Percentiles rank a stretch among this genome's conserved stretches.
phyloP scores from a whole-genome alignment of 2,888 invertebrate species.

The Candidula unifasciata region DNA sequence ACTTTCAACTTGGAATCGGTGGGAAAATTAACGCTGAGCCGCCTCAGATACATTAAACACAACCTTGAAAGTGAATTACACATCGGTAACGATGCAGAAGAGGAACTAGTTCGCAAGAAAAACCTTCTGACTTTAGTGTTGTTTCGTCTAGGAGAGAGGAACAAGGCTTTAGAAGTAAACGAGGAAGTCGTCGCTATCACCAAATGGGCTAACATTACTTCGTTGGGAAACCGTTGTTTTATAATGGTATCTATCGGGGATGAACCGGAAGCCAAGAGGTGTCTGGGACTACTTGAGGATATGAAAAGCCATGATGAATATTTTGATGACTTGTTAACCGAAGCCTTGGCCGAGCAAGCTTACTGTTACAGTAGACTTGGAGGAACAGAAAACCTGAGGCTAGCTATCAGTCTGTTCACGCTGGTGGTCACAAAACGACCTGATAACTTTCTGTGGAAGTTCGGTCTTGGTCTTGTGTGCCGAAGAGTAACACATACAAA shows the following conservation, averaged over 20 bases:
- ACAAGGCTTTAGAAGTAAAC: background rate
- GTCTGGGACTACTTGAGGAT: background rate
- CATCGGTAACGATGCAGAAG: background rate
- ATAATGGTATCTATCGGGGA: constrained; percentile 3
- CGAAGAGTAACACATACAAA: constrained; percentile 25
- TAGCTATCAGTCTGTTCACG: constrained; percentile 10
- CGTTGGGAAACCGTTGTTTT: constrained; percentile 12
- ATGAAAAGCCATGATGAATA: background rate
- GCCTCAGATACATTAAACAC: background rate
- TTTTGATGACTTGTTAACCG: background rate
- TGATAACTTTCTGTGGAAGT: constrained; percentile 32
- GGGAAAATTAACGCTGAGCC: background rate
- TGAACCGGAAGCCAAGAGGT: constrained; percentile 17
- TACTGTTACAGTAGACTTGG: constrained; percentile 32
- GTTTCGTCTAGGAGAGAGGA: background rate
- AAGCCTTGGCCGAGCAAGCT: constrained; percentile 19
- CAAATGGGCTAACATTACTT: background rate
- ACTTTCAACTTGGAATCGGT: background rate
- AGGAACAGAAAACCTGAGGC: background rate
- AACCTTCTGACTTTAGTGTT: constrained; percentile 11
- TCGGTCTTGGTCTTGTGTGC: constrained; percentile 24
- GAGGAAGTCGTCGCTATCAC: background rate
- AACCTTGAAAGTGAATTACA: constrained; percentile 8
- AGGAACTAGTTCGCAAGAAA: background rate
- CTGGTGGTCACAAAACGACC: background rate